phyloP scores from a whole-genome alignment of 2,888 invertebrate genomes.

The Thereva unica region DNA sequence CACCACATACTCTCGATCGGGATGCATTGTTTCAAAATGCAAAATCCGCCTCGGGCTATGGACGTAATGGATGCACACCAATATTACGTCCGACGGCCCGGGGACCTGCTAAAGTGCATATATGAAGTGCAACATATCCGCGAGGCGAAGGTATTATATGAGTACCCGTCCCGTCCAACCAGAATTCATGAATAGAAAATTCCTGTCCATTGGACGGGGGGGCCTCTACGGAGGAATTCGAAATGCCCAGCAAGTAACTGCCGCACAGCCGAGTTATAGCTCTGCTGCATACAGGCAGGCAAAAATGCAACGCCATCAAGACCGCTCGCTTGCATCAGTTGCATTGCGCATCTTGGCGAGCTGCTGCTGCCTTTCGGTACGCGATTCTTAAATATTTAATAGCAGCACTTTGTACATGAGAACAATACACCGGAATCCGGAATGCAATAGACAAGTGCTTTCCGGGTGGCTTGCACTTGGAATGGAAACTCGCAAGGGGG shows the following conservation, averaged over 20 bases:
- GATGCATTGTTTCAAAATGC: constrained; percentile 14
- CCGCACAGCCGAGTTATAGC: constrained; percentile 9
- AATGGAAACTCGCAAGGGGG: no score
- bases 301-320: background rate
- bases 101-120: constrained; percentile 13
- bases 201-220: constrained; percentile 19
- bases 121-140: constrained; percentile 26
- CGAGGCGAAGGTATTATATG: constrained; percentile 10
- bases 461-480: background rate
- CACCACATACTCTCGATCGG: background rate
- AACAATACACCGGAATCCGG: constrained; percentile 16
- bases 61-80: constrained; percentile 19
- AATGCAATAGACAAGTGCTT: constrained; percentile 12
- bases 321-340: background rate
- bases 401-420: constrained; percentile 24
- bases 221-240: constrained; percentile 21
- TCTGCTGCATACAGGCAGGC: background rate
- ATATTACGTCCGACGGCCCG: constrained; percentile 13
- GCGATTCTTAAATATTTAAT: constrained; percentile 27
- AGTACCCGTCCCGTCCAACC: constrained; percentile 30
- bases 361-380: background rate
- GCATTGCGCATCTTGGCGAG: constrained; percentile 10
- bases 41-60: constrained; percentile 17
- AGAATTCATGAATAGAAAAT: constrained; percentile 33
- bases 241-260: constrained; percentile 17